Percentiles rank a stretch among this genome's conserved stretches.
These are phyloP conservation scores for Mirounga angustirostris DNA, from an alignment of 2,113 vertebrate genomes.

Conservation along the genomic window DNA sequence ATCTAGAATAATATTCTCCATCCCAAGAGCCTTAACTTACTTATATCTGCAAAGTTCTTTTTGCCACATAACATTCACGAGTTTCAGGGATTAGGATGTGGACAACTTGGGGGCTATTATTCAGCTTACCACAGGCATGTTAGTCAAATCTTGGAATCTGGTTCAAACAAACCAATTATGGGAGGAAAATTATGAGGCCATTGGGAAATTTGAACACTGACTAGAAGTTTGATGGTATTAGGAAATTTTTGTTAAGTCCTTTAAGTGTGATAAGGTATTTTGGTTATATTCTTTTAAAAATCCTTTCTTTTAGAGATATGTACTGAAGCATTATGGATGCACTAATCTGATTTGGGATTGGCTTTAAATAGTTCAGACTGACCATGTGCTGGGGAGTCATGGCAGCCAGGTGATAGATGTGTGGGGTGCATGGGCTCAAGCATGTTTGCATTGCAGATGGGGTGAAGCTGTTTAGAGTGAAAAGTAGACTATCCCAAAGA, in stretches of 20 bases:
- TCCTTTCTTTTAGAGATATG: no score
- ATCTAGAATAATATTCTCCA: background rate
- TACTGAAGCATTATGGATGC: background rate
- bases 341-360: background rate
- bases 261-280: background rate
- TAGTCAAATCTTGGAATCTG: background rate
- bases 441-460: fast-evolving
- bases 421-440: no score
- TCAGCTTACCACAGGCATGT: background rate
- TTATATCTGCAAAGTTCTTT: background rate
- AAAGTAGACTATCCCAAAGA: background rate
- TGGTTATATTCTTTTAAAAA: background rate
- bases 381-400: background rate
- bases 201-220: background rate
- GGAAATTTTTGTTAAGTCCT: background rate
- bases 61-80: background rate
- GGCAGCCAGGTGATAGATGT: background rate
- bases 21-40: background rate
- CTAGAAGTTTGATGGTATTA: background rate
- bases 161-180: background rate
- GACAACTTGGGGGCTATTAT: no score
- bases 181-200: background rate
- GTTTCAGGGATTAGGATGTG: background rate
- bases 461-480: background rate
- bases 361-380: background rate